A percentile compares a stretch with the other conserved stretches of the same genome.
phyloP scores from a whole-genome alignment of 2,113 vertebrate species.

The Pluvianellus socialis region DNA sequence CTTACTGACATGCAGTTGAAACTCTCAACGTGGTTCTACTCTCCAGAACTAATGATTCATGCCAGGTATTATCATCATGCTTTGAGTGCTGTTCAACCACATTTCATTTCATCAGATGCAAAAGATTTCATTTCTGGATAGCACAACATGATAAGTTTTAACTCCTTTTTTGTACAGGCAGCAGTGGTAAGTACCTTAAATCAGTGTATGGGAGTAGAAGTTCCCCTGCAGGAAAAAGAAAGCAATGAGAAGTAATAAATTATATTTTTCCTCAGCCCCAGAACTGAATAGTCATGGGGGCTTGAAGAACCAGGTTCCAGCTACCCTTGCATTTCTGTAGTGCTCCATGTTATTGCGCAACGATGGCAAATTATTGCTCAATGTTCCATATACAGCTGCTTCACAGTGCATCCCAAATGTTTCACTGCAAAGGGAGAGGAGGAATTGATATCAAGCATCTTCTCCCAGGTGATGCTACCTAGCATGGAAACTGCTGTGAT shows the following conservation, averaged over 20 bases:
- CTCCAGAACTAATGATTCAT: constrained; percentile 15
- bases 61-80: neutral
- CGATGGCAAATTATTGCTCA: neutral
- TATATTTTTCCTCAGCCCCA: neutral
- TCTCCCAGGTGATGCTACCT: neutral
- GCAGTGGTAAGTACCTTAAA: neutral
- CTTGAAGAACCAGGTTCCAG: neutral
- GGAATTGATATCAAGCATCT: neutral
- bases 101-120: neutral
- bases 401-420: neutral
- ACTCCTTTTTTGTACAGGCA: neutral
- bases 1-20: neutral
- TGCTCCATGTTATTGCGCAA: neutral
- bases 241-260: neutral
- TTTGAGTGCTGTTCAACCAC: neutral
- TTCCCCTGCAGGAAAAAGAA: neutral
- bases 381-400: neutral
- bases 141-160: neutral
- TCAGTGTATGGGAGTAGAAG: neutral
- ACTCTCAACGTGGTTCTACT: neutral
- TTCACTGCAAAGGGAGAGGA: neutral
- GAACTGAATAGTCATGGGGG: neutral
- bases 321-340: fast-evolving
- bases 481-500: neutral
- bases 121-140: neutral